A percentile compares a stretch with the other conserved stretches of the same genome.
Evolutionary conservation across 2,888 invertebrate species (phyloP).

Genomic region (Sepiola atlantica): DNA sequence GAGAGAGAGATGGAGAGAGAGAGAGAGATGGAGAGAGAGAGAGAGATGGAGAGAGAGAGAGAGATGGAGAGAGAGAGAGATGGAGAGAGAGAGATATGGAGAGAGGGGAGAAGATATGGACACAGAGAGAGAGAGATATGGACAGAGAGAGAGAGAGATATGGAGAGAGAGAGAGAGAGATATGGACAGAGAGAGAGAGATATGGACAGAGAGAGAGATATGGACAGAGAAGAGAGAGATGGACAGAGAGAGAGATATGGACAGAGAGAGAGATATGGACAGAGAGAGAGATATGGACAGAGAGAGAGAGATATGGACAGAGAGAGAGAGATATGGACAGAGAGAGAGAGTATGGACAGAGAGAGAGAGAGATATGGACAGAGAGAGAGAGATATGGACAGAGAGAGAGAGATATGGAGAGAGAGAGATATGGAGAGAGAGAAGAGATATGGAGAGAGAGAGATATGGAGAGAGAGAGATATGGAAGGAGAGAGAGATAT

Average conservation of each 20-base stretch:
- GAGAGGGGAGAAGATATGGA: background rate
- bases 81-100: no score
- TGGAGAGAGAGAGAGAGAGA: background rate
- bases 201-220: background rate
- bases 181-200: background rate
- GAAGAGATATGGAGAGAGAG: no score
- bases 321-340: background rate
- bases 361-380: background rate
- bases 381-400: background rate
- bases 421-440: background rate
- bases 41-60: background rate
- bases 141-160: background rate
- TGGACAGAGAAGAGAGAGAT: background rate
- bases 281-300: background rate
- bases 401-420: background rate
- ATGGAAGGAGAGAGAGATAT: background rate
- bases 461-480: background rate
- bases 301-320: no score
- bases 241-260: background rate
- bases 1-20: background rate
- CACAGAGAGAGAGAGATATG: background rate
- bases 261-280: background rate
- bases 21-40: no score
- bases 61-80: background rate
- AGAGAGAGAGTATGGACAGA: background rate